Conservation (phyloP, 2,797 vertebrate species). For the Hypotaenidia philippensis region DNA sequence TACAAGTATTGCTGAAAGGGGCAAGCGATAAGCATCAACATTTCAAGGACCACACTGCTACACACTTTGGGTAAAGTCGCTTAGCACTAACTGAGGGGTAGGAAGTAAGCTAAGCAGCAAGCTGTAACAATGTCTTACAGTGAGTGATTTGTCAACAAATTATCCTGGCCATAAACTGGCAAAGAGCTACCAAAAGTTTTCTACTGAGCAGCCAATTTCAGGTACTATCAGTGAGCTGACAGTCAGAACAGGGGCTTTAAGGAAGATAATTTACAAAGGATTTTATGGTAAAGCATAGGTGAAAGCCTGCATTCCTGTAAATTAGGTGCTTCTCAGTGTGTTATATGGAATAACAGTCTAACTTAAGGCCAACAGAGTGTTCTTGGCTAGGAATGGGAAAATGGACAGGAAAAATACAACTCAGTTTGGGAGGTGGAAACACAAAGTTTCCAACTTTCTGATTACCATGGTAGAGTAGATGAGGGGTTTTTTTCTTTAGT, state of each 20-base stretch:
- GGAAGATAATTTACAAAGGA: neutral
- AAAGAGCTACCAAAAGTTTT: neutral
- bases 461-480: neutral
- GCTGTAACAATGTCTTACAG: neutral
- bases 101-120: neutral
- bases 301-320: neutral
- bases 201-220: neutral
- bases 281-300: neutral
- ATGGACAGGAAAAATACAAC: neutral
- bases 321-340: neutral
- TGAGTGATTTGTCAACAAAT: neutral
- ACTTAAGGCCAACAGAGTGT: neutral
- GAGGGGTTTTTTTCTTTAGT: accelerated
- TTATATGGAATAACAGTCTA: neutral
- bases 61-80: neutral
- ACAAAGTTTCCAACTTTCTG: neutral
- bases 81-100: neutral
- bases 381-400: neutral
- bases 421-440: neutral
- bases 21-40: neutral
- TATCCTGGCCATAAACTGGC: neutral
- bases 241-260: neutral
- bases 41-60: neutral
- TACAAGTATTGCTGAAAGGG: neutral
- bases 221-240: neutral